phyloP scores from a whole-genome alignment of 2,797 vertebrate genomes.

The Alectoris magna region DNA sequence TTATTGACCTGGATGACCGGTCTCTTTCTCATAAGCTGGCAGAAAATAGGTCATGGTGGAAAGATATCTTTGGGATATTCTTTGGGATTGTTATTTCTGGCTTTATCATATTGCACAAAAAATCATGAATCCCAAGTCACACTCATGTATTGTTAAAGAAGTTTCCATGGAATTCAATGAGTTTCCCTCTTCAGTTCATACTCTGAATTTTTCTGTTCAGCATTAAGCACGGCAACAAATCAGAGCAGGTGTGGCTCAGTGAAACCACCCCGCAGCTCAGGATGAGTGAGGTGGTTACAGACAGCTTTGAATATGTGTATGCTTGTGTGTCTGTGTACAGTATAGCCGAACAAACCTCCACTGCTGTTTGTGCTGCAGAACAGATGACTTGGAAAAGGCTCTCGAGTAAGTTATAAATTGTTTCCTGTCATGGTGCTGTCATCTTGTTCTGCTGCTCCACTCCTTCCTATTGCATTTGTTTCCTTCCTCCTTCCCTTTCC shows the following conservation, averaged over 20 bases:
- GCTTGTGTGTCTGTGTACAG: background rate
- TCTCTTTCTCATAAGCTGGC: background rate
- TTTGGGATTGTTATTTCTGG: background rate
- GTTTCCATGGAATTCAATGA: background rate
- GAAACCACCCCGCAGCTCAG: background rate
- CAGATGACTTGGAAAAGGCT: background rate
- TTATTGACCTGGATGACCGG: background rate
- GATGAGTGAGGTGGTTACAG: background rate
- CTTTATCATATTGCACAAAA: background rate
- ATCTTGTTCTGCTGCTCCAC: background rate
- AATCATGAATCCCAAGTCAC: background rate
- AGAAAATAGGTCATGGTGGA: background rate
- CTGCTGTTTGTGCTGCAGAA: background rate
- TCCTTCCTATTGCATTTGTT: background rate
- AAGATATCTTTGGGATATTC: background rate
- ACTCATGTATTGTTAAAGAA: background rate
- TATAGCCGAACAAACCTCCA: rapidly evolving
- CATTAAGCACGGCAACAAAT: background rate
- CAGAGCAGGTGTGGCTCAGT: background rate
- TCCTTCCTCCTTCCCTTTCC: background rate
- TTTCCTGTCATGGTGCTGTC: rapidly evolving
- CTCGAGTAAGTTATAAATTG: background rate
- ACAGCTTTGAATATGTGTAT: background rate
- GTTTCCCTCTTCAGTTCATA: background rate
- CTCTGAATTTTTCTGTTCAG: background rate